Conservation (phyloP, 2,888 invertebrate species). For the Chydorus sphaericus region DNA sequence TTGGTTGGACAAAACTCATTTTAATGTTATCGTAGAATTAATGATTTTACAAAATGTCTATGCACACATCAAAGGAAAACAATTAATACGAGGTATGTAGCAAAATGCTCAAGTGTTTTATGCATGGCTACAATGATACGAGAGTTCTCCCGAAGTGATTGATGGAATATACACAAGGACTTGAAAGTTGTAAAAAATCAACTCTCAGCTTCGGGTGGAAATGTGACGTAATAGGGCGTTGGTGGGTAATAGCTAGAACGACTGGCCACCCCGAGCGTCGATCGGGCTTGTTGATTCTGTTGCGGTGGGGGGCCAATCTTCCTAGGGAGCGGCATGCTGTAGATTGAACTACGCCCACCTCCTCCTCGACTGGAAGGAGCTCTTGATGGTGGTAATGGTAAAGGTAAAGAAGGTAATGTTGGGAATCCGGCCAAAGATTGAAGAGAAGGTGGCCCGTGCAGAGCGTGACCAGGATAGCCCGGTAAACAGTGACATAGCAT, state of each 20-base stretch:
- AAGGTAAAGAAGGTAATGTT: constrained; percentile 22
- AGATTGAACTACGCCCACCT: constrained; percentile 19
- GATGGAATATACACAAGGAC: too few relatives aligned
- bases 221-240: constrained; percentile 28
- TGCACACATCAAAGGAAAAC: too few relatives aligned
- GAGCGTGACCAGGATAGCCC: constrained; percentile 21
- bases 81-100: too few relatives aligned
- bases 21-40: too few relatives aligned
- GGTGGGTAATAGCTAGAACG: constrained; percentile 39
- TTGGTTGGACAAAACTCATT: too few relatives aligned
- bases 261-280: constrained; percentile 41
- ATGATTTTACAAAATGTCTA: too few relatives aligned
- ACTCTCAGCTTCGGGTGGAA: constrained; percentile 28
- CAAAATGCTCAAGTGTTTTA: too few relatives aligned
- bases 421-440: constrained; percentile 20
- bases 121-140: too few relatives aligned
- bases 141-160: too few relatives aligned
- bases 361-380: constrained; percentile 18
- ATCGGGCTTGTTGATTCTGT: constrained; percentile 31
- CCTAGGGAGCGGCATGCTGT: constrained; percentile 28
- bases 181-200: too few relatives aligned
- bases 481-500: constrained; percentile 16
- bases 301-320: constrained; percentile 36
- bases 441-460: constrained; percentile 27
- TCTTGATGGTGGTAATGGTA: constrained; percentile 26